Percentiles rank a stretch among this genome's conserved stretches.
Conservation (phyloP, 2,888 invertebrate species). For the Venusia cambrica region DNA sequence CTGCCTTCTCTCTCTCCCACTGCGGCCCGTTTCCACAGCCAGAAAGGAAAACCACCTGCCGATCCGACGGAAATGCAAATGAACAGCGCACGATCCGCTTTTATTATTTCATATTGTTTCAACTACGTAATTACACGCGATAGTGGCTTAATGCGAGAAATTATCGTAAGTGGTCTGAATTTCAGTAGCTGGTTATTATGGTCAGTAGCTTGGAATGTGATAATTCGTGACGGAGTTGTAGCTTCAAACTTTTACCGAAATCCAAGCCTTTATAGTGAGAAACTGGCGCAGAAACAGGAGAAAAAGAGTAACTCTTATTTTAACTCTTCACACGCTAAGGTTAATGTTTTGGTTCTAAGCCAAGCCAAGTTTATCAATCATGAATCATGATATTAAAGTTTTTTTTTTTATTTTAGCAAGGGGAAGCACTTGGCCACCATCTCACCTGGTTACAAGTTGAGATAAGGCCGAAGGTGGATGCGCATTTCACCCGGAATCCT, state of each 20-base stretch:
- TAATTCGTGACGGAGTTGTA: slow-evolving; percentile 36
- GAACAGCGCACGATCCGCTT: slow-evolving; percentile 60
- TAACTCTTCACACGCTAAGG: no score
- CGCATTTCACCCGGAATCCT: no score
- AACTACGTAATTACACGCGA: slow-evolving; percentile 64
- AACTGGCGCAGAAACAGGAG: slow-evolving; percentile 1
- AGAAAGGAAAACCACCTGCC: slow-evolving; percentile 55
- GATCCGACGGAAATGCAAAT: slow-evolving; percentile 66
- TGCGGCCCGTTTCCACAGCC: slow-evolving; percentile 32
- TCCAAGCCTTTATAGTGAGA: no score
- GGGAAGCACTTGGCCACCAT: no score
- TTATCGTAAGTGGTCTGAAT: slow-evolving; percentile 67
- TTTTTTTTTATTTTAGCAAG: no score
- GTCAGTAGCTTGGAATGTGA: slow-evolving; percentile 48
- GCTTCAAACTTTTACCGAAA: slow-evolving; percentile 13
- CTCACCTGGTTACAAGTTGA: no score
- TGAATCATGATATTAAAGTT: no score
- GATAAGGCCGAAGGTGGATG: no score
- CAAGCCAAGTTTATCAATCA: no score
- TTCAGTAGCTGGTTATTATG: slow-evolving; percentile 48
- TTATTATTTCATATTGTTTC: slow-evolving; percentile 72
- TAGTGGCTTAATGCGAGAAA: slow-evolving; percentile 67
- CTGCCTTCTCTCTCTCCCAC: slow-evolving; percentile 55
- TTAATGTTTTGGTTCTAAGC: no score
- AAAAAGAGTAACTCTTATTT: no score